Evolutionary conservation across 2,113 vertebrate genomes (phyloP), one percentile per base, ranked within the genome.

Genomic region (Melozone crissalis): DNA sequence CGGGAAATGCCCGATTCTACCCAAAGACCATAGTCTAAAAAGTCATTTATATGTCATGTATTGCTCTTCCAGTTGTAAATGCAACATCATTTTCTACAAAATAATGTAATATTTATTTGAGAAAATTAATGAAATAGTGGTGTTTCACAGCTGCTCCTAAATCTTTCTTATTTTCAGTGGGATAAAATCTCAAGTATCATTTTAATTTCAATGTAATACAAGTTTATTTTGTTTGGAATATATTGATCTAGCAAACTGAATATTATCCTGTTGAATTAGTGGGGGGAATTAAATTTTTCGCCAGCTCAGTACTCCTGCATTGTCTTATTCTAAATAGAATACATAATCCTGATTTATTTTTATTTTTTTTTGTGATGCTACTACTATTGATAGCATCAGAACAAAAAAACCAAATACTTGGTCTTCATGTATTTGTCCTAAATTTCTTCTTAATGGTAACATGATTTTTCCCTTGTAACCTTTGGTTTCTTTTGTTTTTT

Each of bases 321-420:
- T 86, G 13, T 69, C 13, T 58, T 82, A 17, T 77, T 84, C 43
- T 72, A 52, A 89, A 84, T 31, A 75, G 35, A 91, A 67, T 59
- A 52, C 31, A n/a, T 62, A 58, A 87, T 59, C 37, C 46, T 67
- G 30, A 35, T 89, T 79, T 37, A 19, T 19, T 30, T 54, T 76
- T 90, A 12, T 52, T 47, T 63, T 86, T 90, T 52, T 52, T 63
- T 90, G 22, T 62, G 63, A 54, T 74, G 31, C 3, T 87, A 23
- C 55, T 73, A 13, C 41, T 86, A 55, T 58, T 90, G 80, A 77
- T 63, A 86, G 47, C 23, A 52, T 35, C 26, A 89, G 59, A 89
- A 92, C 41, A 83, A 96, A 67, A 52, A 95, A n/a, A n/a, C n/a
- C 24, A n/a, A 89, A 83, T 68, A 41, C 12, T 79, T 87, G 55